These are phyloP conservation scores for Pseudomyrmex gracilis DNA, from an alignment of 1,140 invertebrate genomes.

Conservation along the genomic window DNA sequence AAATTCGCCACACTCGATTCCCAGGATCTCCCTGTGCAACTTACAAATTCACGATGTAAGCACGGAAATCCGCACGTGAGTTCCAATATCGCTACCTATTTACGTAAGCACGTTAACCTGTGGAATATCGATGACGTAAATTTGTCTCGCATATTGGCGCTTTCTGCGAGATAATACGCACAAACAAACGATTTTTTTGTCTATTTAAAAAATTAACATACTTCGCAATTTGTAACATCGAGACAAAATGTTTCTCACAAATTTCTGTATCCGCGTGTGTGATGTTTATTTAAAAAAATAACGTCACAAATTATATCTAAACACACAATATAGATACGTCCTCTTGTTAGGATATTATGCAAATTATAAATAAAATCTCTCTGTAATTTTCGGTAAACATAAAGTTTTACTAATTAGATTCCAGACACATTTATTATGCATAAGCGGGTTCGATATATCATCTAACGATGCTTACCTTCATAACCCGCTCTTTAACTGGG, in stretches of 20 bases:
- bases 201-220: neutral
- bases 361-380: neutral
- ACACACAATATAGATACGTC: neutral
- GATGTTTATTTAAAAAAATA: no score
- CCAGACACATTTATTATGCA: conserved; percentile 1
- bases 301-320: no score
- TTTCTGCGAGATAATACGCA: neutral
- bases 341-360: neutral
- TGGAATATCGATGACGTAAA: conserved; percentile 47
- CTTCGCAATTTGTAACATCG: no score
- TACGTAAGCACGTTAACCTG: conserved; percentile 56
- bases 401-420: conserved; percentile 38
- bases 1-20: conserved; percentile 53
- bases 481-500: conserved; percentile 53
- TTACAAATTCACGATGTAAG: conserved; percentile 58
- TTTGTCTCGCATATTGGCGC: neutral
- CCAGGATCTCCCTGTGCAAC: conserved; percentile 33
- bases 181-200: neutral
- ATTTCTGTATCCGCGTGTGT: no score
- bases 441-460: conserved; percentile 15
- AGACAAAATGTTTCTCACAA: no score
- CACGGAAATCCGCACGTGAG: conserved; percentile 56
- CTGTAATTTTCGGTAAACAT: neutral
- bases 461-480: conserved; percentile 45
- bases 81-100: conserved; percentile 53